Percentiles rank a stretch among this genome's conserved stretches.
These are phyloP conservation scores for Paracentrotus lividus DNA, from an alignment of 53 echinoderm and acorn worm species.

Conservation along the genomic window DNA sequence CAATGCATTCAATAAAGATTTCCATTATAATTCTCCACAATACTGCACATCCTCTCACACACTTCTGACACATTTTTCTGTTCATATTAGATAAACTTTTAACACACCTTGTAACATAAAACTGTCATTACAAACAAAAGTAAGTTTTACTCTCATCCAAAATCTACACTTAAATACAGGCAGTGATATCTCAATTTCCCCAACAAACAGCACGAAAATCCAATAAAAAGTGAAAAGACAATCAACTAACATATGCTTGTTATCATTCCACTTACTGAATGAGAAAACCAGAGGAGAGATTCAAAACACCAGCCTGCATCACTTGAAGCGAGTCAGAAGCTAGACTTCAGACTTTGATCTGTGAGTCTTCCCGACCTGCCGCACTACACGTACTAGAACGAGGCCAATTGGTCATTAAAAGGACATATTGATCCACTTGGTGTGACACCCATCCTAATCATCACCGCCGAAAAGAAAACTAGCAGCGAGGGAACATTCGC, in stretches of 20 bases:
- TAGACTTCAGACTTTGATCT: slow-evolving; percentile 19
- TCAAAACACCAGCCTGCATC: neutral
- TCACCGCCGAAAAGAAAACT: neutral
- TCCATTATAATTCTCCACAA: too few relatives aligned
- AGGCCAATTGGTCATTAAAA: slow-evolving; percentile 43
- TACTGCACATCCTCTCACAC: neutral
- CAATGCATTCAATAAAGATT: too few relatives aligned
- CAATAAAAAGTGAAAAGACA: neutral
- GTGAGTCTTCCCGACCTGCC: neutral
- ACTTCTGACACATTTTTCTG: neutral
- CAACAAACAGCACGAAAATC: neutral
- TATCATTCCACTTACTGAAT: neutral
- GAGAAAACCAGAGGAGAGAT: slow-evolving; percentile 2
- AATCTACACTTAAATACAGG: neutral
- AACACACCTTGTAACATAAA: neutral
- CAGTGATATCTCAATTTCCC: slow-evolving; percentile 20
- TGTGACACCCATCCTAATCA: neutral
- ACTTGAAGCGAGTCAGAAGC: neutral
- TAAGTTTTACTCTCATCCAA: neutral
- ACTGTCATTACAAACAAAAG: neutral
- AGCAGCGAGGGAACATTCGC: neutral
- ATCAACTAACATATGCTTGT: slow-evolving; percentile 11
- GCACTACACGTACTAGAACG: neutral
- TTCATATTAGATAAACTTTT: neutral
- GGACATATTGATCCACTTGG: slow-evolving; percentile 30